Base-by-base conservation (phyloP, 2,113 vertebrate species). In the Myodes glareolus region DNA sequence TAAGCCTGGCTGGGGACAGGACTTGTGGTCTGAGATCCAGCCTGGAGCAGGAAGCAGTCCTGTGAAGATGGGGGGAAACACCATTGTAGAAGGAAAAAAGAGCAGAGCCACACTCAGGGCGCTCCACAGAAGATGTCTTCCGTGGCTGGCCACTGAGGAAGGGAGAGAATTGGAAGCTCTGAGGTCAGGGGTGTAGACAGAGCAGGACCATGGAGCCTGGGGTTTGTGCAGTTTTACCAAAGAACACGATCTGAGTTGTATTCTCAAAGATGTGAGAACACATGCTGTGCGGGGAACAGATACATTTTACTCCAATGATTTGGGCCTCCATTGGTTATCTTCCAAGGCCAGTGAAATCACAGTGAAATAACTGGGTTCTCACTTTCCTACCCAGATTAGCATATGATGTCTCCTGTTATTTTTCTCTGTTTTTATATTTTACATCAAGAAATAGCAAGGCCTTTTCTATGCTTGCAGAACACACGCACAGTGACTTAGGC, bases 211-310 rank as follows among this genome's bases (percentile, higher is more conserved):
- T 3, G 67, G 25, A 73, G 73, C 58, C 23, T 70, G 42, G 13
- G 68, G 92, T 31, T 55, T 73, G 13, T 36, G 67, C 45, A 84
- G 68, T 36, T 94, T 81, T 39, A 70, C 21, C 76, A n/a, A 94
- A 29, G 76, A 36, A 12, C 9, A 23, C 3, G 17, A 81, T n/a
- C 67, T 82, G 58, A 76, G 58, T 68, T 52, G n/a, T 81, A 33
- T 75, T 86, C 80, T 94, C 81, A 92, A 67, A 86, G 70, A 70
- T 85, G n/a, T n/a, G n/a, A n/a, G n/a, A n/a, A n/a, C n/a, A n/a
- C n/a, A 52, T 17, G 45, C 8, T 7, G 0, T 67, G n/a, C 68
- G 23, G 84, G 50, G 33, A 93, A 80, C 13, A 68, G 52, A 42
- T 86, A n/a, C 47, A 21, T 36, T 77, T 88, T 14, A 45, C 7